phyloP scores from a whole-genome alignment of 64 coral and sea anemone genomes.

The Catalaphyllia jardinei region DNA sequence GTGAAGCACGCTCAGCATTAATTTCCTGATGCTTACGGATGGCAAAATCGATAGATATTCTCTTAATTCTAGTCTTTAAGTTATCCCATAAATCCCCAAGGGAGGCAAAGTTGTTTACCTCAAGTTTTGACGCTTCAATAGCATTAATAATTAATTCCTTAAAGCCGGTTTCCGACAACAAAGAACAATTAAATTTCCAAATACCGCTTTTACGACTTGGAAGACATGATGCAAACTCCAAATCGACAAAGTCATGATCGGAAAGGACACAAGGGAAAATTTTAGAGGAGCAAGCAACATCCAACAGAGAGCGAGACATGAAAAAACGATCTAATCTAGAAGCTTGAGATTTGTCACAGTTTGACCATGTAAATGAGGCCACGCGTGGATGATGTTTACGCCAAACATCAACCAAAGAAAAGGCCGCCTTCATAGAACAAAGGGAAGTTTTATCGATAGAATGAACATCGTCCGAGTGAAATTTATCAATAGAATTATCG shows the following conservation, averaged over 20 bases:
- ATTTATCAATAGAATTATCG: neutral
- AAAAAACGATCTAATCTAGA: constrained; percentile 9
- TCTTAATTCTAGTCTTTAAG: neutral
- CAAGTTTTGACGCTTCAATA: neutral
- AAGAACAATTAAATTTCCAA: constrained; percentile 27
- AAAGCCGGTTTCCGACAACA: neutral
- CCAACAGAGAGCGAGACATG: neutral
- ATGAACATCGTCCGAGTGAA: neutral
- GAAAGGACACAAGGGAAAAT: neutral
- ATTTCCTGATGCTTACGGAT: neutral
- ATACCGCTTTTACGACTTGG: neutral
- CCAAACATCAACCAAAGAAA: neutral
- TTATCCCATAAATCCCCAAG: constrained; percentile 49
- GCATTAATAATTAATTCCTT: neutral
- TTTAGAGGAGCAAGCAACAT: neutral
- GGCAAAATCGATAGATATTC: neutral
- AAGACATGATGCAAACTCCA: neutral
- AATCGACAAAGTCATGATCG: neutral
- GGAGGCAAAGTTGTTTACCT: neutral
- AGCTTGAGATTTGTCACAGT: neutral
- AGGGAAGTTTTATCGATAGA: neutral
- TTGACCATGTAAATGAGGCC: constrained; percentile 13
- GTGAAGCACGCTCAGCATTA: neutral
- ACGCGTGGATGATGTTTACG: neutral
- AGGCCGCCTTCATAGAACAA: neutral